Base-by-base conservation (phyloP, 1,140 invertebrate genomes). In the Ceratitis capitata region DNA sequence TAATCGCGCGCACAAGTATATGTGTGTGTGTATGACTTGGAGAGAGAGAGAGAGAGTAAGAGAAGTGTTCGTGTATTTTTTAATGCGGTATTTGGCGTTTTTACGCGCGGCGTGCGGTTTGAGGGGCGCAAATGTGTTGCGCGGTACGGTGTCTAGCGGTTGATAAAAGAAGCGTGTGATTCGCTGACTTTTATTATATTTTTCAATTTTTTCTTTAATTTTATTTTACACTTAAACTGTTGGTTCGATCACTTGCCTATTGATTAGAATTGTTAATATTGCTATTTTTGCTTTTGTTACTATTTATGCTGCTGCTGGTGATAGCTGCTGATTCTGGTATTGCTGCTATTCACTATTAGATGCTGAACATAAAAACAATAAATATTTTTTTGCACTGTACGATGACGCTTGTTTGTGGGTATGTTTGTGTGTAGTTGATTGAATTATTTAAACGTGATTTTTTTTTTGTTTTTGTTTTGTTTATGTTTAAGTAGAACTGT, bases 51-150 rank as follows among this genome's bases (percentile, higher is more conserved):
- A n/a, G n/a, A n/a, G n/a, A n/a, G n/a, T n/a, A n/a, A n/a, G n/a
- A n/a, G n/a, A n/a, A n/a, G n/a, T 56, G 10, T n/a, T 56, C 19
- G 5, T 45, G n/a, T 45, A 23, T 78, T 78, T 78, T 78, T 78
- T 10, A 16, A 45, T 78, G 69, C 69, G 69, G 69, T 78, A 78
- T 45, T 32, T 78, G 42, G 69, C 69, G 39, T 74, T 74, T 74
- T 74, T 74, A 32, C 64, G 35, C 64, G 64, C 64, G 42, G 16
- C 32, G 45, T 23, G 19, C 39, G 14, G 39, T 45, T 3, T 26
- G 35, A 26, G 69, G n/a, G 39, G 32, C 61, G 61, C 61, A 3
- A 1, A 6, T 39, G 64, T 26, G 69, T 26, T 61, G n/a, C 69
- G 69, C 19, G 69, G 39, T 78, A 19, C 32, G 39, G 39, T 23